phyloP scores from a whole-genome alignment of 2,797 vertebrate species.

The Liasis olivaceus region DNA sequence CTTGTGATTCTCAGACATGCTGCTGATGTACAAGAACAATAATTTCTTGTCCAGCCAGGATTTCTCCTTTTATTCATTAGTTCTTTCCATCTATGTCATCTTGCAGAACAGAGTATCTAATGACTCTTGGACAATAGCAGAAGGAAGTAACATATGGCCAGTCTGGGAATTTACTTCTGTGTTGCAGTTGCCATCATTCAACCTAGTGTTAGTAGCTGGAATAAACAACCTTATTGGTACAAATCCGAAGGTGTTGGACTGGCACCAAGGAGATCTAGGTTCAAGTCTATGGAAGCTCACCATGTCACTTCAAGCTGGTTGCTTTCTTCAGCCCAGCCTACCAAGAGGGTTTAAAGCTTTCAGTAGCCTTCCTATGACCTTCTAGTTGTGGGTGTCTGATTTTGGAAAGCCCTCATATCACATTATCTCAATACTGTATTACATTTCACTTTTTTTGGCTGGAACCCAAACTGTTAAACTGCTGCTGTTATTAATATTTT shows the following conservation, averaged over 20 bases:
- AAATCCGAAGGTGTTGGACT: not conserved
- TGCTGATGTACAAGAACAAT: not conserved
- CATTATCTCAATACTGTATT: not conserved
- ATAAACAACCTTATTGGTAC: not conserved
- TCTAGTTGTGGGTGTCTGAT: not conserved
- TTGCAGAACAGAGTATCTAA: not conserved
- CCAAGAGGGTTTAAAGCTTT: not conserved
- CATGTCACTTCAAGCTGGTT: not conserved
- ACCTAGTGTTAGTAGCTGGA: not conserved
- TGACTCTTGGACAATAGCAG: not conserved
- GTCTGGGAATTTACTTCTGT: not conserved
- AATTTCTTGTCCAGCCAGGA: not conserved
- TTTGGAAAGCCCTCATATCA: not conserved
- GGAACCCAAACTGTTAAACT: not conserved
- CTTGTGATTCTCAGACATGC: not conserved
- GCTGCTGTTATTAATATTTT: not conserved
- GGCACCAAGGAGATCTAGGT: not conserved
- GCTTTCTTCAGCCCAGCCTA: not conserved
- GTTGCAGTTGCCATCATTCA: not conserved
- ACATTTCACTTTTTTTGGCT: not conserved
- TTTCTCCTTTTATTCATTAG: not conserved
- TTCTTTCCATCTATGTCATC: not conserved
- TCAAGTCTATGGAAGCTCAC: not conserved
- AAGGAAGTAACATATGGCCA: not conserved
- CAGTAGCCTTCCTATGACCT: not conserved